phyloP scores from a whole-genome alignment of 1,140 invertebrate genomes.

The Ectropis grisescens region DNA sequence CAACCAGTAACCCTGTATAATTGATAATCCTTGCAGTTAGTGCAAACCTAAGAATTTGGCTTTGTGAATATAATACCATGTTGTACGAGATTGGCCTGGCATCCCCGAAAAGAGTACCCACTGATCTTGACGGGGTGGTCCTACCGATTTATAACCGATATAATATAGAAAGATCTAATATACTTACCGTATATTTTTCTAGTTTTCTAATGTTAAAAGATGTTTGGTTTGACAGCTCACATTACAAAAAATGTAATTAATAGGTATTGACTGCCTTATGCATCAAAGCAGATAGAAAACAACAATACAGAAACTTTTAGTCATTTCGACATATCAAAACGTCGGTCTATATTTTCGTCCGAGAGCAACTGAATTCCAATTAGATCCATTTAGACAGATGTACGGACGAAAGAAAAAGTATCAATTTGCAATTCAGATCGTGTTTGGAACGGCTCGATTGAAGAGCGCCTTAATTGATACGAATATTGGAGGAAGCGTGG shows the following conservation, averaged over 20 bases:
- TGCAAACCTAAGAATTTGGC: too few relatives aligned
- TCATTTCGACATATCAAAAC: too few relatives aligned
- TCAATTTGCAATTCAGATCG: constrained; percentile 49
- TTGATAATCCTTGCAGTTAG: too few relatives aligned
- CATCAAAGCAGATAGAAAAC: not conserved
- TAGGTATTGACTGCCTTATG: not conserved
- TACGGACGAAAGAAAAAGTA: constrained; percentile 24
- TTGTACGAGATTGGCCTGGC: too few relatives aligned
- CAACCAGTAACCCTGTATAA: too few relatives aligned
- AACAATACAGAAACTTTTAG: not conserved
- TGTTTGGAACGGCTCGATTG: constrained; percentile 24
- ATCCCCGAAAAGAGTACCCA: too few relatives aligned
- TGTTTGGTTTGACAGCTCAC: too few relatives aligned
- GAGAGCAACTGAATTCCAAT: constrained; percentile 29
- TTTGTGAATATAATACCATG: too few relatives aligned
- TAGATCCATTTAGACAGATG: constrained; percentile 26
- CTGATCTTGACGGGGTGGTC: too few relatives aligned
- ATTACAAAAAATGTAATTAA: not conserved
- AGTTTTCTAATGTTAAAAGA: not conserved
- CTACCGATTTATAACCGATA: too few relatives aligned
- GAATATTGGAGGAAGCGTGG: constrained; percentile 29
- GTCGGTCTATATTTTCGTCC: too few relatives aligned
- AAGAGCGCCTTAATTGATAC: constrained; percentile 44
- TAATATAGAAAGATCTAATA: too few relatives aligned
- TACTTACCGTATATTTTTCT: not conserved